Conservation (phyloP, 1,140 invertebrate species). For the Oscheius sp. region DNA sequence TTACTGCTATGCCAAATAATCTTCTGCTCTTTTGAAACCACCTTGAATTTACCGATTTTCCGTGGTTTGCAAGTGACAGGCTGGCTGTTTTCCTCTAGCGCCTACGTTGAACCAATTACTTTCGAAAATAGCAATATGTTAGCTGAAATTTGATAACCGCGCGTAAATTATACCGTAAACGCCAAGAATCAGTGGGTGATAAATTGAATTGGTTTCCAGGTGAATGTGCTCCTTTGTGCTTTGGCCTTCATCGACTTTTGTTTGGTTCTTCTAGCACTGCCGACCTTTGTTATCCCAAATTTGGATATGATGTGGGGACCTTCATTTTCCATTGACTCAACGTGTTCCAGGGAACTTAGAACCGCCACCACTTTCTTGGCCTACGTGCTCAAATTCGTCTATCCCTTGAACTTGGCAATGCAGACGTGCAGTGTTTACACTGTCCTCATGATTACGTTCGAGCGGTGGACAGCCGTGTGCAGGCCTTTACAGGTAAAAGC, state of each 20-base stretch:
- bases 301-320: slow-evolving; percentile 29
- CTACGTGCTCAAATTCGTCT: slow-evolving; percentile 53
- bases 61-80: too few relatives aligned
- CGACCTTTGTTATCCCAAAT: slow-evolving; percentile 52
- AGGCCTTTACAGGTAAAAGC: slow-evolving; percentile 47
- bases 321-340: slow-evolving; percentile 1
- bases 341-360: slow-evolving; percentile 27
- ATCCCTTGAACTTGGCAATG: slow-evolving; percentile 56
- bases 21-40: too few relatives aligned
- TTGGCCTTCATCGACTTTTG: slow-evolving; percentile 48
- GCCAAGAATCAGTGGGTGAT: too few relatives aligned
- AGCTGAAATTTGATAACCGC: slow-evolving; percentile 1
- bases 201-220: slow-evolving; percentile 35
- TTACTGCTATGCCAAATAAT: too few relatives aligned
- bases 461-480: slow-evolving; percentile 53
- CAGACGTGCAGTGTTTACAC: slow-evolving; percentile 53
- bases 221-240: slow-evolving; percentile 50
- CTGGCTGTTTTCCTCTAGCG: too few relatives aligned
- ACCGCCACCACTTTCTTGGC: slow-evolving; percentile 36
- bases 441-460: slow-evolving; percentile 52
- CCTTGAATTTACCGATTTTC: too few relatives aligned
- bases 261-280: slow-evolving; percentile 48
- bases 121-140: too few relatives aligned
- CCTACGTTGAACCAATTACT: too few relatives aligned
- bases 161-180: too few relatives aligned